These are phyloP conservation scores for Pipistrellus pipistrellus DNA, from an alignment of 2,797 vertebrate genomes.

Conservation along the genomic window DNA sequence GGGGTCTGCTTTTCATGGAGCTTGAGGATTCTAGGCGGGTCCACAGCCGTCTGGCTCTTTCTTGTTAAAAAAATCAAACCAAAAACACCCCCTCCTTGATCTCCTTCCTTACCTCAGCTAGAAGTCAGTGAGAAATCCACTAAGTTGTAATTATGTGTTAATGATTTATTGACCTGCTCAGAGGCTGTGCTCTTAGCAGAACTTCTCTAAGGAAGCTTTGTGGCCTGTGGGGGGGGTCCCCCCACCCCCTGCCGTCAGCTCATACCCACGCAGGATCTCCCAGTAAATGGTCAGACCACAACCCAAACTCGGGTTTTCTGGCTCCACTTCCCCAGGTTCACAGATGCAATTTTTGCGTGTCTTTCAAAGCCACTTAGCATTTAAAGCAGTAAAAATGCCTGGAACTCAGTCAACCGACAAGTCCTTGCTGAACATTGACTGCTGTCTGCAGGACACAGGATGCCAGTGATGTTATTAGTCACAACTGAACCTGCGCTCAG, in stretches of 20 bases:
- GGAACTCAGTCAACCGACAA: neutral
- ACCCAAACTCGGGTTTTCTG: neutral
- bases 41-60: accelerated
- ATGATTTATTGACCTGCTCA: neutral
- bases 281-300: neutral
- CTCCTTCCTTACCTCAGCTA: neutral
- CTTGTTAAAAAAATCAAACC: neutral
- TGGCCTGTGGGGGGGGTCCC: neutral
- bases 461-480: neutral
- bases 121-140: neutral
- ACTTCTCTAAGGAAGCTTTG: neutral
- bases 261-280: neutral
- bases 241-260: neutral
- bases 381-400: neutral
- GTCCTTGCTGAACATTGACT: neutral
- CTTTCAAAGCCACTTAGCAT: slow-evolving; percentile 20
- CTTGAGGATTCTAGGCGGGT: neutral
- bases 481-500: neutral
- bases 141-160: neutral
- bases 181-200: neutral
- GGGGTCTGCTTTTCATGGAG: neutral
- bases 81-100: neutral
- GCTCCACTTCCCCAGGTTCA: neutral
- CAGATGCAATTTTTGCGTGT: neutral
- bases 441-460: neutral